Evolutionary conservation across 1,140 invertebrate genomes (phyloP), one percentile per base, ranked within the genome.

Genomic region (Drosophila kanapiae): DNA sequence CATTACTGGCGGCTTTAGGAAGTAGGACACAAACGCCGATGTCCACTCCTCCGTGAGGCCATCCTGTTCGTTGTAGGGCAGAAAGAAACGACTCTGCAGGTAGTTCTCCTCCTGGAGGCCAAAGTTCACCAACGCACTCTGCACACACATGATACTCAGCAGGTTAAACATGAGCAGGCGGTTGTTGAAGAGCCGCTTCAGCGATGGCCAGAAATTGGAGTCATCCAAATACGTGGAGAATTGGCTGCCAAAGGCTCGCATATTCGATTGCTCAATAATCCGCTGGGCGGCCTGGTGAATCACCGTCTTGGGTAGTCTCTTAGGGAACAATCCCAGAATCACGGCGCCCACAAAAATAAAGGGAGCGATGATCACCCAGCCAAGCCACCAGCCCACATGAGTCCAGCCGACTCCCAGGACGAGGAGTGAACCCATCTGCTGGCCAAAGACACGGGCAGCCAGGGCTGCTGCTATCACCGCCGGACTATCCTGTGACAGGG

Each of bases 1-100:
- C 69, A 95, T 94, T 3, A 96, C 92, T 1, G 96, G 92, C 3
- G 96, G 95, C 65, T 95, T 95, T 2, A 96, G 92, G 7, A 95
- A 90, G 93, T 94, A 94, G 16, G 92, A 87, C 8, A 94, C 74
- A 59, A 94, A 85, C 63, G 94, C 93, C 0, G 94, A 94, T 1
- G 84, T 78, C 62, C 94, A 93, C 29, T 95, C 94, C 85, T 95
- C 94, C 3, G 88, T 91, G 16, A 95, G 94, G 18, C 95, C 95
- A 40, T 94, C 94, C 48, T 92, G 80, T 13, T 93, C 94, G 35
- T 94, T 94, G 53, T 93, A 94, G 10, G 94, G 94, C 42, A 94
- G 91, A 58, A 94, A 95, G 93, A 95, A 94, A 71, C 94, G 93
- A 1, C 95, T 94, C 80, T 95, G 94, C 60, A 95, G 91, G 72